These are phyloP conservation scores for Folsomia manolachei DNA, from an alignment of 2,888 invertebrate species.

Conservation along the genomic window DNA sequence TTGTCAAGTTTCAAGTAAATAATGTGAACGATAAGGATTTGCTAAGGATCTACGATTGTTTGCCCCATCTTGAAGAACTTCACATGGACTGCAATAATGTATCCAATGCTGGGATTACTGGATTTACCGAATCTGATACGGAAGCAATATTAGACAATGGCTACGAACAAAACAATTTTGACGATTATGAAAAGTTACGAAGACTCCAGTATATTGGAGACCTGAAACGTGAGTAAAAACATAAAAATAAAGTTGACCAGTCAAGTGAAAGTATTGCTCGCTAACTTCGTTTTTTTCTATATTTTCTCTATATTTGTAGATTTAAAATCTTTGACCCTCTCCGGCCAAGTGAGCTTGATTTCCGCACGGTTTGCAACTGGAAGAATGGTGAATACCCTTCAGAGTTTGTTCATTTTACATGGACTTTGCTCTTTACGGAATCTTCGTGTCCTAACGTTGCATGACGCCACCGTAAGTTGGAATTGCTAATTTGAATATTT, in stretches of 20 bases:
- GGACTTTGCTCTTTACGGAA: not conserved
- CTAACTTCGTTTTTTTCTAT: too few relatives aligned
- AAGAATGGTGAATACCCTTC: not conserved
- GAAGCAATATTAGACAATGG: not conserved
- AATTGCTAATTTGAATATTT: not conserved
- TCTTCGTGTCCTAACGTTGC: not conserved
- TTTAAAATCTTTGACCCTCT: not conserved
- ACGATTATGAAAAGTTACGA: not conserved
- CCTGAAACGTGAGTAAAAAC: not conserved
- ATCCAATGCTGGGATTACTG: not conserved
- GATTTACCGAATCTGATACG: not conserved
- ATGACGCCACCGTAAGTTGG: constrained; percentile 4
- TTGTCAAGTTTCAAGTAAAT: not conserved
- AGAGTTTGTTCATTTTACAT: constrained; percentile 4
- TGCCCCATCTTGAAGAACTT: not conserved
- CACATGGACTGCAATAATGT: not conserved
- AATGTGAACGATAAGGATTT: not conserved
- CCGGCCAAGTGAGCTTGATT: not conserved
- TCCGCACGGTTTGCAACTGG: not conserved
- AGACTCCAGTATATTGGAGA: constrained; percentile 7
- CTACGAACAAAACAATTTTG: not conserved
- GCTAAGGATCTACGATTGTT: constrained; percentile 1
- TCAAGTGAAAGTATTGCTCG: too few relatives aligned
- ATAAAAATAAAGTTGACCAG: too few relatives aligned
- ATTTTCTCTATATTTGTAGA: not conserved